phyloP scores from a whole-genome alignment of 2,888 invertebrate genomes.

The Harmothoe impar region DNA sequence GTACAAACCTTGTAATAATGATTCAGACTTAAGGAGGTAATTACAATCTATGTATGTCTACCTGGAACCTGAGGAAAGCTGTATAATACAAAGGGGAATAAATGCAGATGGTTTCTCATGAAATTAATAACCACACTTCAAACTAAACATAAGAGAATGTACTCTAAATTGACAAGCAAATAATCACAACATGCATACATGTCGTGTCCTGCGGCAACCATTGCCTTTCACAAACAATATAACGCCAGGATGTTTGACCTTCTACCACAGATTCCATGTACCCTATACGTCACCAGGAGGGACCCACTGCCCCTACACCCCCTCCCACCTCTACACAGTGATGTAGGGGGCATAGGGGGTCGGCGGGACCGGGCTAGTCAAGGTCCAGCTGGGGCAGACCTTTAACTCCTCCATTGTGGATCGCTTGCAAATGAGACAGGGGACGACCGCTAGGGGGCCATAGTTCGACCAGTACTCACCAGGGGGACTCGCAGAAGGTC shows the following conservation, averaged over 20 bases:
- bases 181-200: no score
- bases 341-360: not conserved
- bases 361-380: not conserved
- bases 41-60: no score
- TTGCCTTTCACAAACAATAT: no score
- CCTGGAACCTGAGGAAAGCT: no score
- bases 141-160: no score
- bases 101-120: no score
- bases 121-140: no score
- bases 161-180: no score
- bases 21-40: no score
- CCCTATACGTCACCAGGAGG: not conserved
- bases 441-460: not conserved
- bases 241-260: not conserved
- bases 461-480: not conserved
- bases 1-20: no score
- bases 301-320: not conserved
- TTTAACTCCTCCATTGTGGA: constrained; percentile 33
- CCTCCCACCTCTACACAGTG: not conserved
- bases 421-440: constrained; percentile 42
- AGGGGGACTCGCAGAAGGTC: not conserved
- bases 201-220: no score
- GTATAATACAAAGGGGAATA: no score
- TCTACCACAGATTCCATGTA: not conserved
- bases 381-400: not conserved